Evolutionary conservation across 37 sponge, comb jelly and placozoan species (phyloP).

Genomic region (Bolinopsis microptera): DNA sequence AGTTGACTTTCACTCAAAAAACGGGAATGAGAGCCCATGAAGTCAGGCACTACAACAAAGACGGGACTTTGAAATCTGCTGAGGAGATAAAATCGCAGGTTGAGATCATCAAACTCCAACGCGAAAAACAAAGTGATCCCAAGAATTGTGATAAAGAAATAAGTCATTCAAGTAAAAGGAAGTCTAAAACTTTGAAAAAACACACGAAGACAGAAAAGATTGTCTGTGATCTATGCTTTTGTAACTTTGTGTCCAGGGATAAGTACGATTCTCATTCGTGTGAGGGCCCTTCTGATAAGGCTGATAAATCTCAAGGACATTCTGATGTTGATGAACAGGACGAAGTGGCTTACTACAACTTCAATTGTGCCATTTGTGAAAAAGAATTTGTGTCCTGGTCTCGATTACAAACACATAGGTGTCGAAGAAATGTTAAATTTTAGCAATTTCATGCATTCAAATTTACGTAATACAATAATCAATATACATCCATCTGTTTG

Average conservation of each 20-base stretch:
- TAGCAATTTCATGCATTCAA: too few species aligned
- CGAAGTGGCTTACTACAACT: not conserved
- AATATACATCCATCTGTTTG: too few species aligned
- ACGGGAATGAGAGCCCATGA: not conserved
- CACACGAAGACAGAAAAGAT: too few species aligned
- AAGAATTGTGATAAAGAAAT: not conserved
- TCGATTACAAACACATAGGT: not conserved
- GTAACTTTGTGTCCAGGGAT: not conserved
- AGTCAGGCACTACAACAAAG: slow-evolving; percentile 21
- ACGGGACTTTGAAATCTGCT: not conserved
- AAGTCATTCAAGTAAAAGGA: not conserved
- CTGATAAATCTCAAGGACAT: not conserved
- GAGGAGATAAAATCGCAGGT: slow-evolving; percentile 21
- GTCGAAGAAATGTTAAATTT: too few species aligned
- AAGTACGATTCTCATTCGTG: not conserved
- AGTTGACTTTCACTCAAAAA: not conserved
- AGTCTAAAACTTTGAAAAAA: not conserved
- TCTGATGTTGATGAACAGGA: not conserved
- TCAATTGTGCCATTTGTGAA: not conserved
- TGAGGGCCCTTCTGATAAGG: not conserved
- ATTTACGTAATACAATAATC: too few species aligned
- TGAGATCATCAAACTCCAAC: not conserved
- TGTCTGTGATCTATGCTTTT: not conserved
- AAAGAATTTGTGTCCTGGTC: not conserved
- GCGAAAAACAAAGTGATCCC: not conserved